Conservation (phyloP, 2,888 invertebrate genomes). For the Cephus rjabovi region DNA sequence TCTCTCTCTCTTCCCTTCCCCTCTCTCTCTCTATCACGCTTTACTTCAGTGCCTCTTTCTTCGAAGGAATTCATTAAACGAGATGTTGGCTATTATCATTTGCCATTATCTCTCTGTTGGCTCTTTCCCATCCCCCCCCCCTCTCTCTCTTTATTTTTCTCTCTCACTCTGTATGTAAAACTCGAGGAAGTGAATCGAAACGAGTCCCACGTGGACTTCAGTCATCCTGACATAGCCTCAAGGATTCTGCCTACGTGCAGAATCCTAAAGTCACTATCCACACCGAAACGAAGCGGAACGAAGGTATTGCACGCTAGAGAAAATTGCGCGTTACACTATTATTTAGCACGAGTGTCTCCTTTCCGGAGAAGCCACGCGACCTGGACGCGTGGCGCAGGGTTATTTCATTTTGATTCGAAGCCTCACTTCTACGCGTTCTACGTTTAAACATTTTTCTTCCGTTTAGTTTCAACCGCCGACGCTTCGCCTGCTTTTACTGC, state of each 20-base stretch:
- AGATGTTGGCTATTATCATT: background rate
- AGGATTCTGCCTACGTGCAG: background rate
- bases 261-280: background rate
- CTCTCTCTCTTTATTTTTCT: constrained; percentile 4
- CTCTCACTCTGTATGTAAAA: background rate
- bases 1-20: background rate
- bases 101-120: background rate
- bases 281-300: background rate
- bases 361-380: background rate
- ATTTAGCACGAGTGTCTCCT: background rate
- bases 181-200: background rate
- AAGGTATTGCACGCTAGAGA: background rate
- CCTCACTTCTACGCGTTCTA: constrained; percentile 22
- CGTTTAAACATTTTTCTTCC: constrained; percentile 4
- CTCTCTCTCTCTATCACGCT: too few relatives aligned
- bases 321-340: background rate
- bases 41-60: background rate
- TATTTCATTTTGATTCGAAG: constrained; percentile 34
- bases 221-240: background rate
- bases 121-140: background rate
- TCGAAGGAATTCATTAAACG: background rate
- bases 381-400: background rate
- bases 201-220: background rate
- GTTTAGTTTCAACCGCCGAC: constrained; percentile 16
- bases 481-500: background rate